Conservation (phyloP, 2,113 vertebrate species). For the Poeciliopsis retropinna region DNA sequence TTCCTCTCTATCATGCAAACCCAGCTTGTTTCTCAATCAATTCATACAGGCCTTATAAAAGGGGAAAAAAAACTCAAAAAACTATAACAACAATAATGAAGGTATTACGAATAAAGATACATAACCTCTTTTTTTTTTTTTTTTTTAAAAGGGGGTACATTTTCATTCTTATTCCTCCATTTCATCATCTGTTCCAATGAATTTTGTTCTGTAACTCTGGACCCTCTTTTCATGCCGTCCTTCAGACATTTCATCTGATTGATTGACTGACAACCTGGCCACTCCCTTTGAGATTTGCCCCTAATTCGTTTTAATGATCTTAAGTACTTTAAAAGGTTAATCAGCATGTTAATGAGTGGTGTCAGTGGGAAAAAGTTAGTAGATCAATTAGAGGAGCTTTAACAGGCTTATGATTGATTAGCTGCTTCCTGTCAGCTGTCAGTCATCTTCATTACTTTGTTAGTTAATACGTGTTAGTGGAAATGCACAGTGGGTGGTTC, state of each 20-base stretch:
- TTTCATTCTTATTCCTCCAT: not conserved
- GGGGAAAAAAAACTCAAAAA: no score
- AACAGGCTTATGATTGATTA: constrained; percentile 62
- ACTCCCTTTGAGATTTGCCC: constrained; percentile 50
- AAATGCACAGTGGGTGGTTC: not conserved
- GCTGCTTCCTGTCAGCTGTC: constrained; percentile 63
- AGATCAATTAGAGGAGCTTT: constrained; percentile 63
- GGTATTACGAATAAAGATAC: no score
- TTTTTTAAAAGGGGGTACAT: not conserved
- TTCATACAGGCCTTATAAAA: no score
- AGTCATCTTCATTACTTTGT: constrained; percentile 46
- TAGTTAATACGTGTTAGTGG: constrained; percentile 2
- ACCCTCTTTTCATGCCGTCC: not conserved
- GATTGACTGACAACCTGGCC: constrained; percentile 60
- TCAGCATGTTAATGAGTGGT: constrained; percentile 66
- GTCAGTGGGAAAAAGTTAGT: constrained; percentile 53
- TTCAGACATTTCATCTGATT: constrained; percentile 33
- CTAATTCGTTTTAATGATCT: constrained; percentile 63
- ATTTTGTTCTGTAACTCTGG: not conserved
- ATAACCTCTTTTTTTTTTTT: not conserved
- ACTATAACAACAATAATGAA: no score
- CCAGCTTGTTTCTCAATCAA: no score
- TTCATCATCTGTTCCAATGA: not conserved
- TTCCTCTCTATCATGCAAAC: no score
- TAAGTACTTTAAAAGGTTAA: constrained; percentile 72